Base-by-base conservation (phyloP, 2,797 vertebrate species). In the Miopithecus talapoin region DNA sequence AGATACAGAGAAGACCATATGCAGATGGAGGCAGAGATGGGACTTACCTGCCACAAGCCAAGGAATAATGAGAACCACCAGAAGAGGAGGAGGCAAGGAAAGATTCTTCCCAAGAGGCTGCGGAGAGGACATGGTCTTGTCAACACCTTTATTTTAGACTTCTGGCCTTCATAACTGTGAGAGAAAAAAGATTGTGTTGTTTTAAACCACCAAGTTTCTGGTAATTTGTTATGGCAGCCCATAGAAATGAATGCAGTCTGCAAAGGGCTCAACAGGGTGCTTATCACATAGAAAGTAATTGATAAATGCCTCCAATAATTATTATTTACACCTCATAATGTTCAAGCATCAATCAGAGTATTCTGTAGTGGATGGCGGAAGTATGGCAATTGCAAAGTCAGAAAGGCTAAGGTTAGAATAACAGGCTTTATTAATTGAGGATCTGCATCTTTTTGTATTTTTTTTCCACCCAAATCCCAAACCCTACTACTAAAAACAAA, bases 21-120 rank as follows among this genome's bases (percentile, higher is more conserved):
- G 30, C 85, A 85, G 70, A 39, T 5, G 28, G 55, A 68, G 13
- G 8, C 36, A 26, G 90, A 78, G 57, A 30, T 4, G 26, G 53
- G 57, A n/a, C 3, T 48, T n/a, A 36, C 0, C 9, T 19, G 0
- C 36, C 36, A 8, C 0, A 2, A 86, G 36, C 36, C n/a, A 43
- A 61, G 28, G 39, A 33, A 41, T 0, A 1, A 16, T 19, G 46
- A 33, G 28, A 55, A 26, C 33, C 12, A 30, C 19, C 10, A 33
- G 57, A 70, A 76, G 30, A 24, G 6, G 13, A 39, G 48, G 39
- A 36, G 21, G 39, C 19, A 4, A 30, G 36, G 21, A 26, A 48
- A 5, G 17, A 26, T 19, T 48, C 36, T 89, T 28, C 64, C 41
- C 17, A 14, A 30, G 26, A 61, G 24, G 2, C 75, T 79, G 48